phyloP scores from a whole-genome alignment of 2,113 vertebrate species.

The Myxocyprinus asiaticus region DNA sequence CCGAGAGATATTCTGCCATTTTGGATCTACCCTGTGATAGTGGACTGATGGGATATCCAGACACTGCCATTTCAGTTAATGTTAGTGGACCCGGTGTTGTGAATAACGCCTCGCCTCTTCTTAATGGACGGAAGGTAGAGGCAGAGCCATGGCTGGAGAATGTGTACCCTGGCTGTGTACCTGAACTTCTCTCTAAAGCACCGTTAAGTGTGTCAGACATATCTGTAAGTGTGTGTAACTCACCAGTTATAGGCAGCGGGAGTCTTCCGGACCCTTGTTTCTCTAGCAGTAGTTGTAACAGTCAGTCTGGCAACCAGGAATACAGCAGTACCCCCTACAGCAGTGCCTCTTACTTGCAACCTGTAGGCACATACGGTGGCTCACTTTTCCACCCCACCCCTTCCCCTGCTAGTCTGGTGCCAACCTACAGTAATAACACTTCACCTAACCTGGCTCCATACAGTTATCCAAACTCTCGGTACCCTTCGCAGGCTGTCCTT shows the following conservation, averaged over 20 bases:
- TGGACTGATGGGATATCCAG: constrained; percentile 83
- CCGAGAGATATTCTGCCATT: constrained; percentile 96
- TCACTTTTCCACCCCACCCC: constrained; percentile 79
- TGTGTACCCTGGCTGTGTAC: constrained; percentile 91
- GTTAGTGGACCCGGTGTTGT: constrained; percentile 65
- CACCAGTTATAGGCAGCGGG: constrained; percentile 88
- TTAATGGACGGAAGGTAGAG: constrained; percentile 92
- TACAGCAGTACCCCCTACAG: constrained; percentile 90
- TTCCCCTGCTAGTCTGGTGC: constrained; percentile 83
- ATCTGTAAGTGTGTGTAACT: constrained; percentile 91
- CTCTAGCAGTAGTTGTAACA: constrained; percentile 92
- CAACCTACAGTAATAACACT: constrained; percentile 89
- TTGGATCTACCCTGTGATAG: constrained; percentile 87
- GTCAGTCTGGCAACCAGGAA: constrained; percentile 92
- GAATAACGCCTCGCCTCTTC: constrained; percentile 68
- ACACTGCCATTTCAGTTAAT: constrained; percentile 66
- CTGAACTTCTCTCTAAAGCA: constrained; percentile 77
- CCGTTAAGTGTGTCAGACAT: constrained; percentile 88
- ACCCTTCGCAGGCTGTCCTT: constrained; percentile 88
- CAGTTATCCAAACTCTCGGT: constrained; percentile 90
- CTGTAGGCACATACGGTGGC: constrained; percentile 88
- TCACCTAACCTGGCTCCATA: constrained; percentile 88
- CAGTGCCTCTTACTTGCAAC: constrained; percentile 87
- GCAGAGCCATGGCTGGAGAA: constrained; percentile 93
- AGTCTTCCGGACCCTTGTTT: constrained; percentile 89